A percentile compares a stretch with the other conserved stretches of the same genome.
Conservation (phyloP, 1,140 invertebrate species). For the Pogonomyrmex barbatus region DNA sequence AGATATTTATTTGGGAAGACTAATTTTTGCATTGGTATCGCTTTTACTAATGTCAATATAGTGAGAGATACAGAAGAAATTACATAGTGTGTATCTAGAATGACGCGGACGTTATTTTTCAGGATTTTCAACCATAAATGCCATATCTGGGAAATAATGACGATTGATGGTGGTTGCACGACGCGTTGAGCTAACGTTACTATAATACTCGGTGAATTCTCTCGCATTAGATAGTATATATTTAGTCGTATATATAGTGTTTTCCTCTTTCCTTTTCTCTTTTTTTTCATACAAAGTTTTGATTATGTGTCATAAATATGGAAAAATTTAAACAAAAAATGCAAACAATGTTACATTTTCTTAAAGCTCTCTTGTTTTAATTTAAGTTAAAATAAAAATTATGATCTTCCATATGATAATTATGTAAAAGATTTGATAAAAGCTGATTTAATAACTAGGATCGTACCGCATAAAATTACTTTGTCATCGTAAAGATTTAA, state of each 20-base stretch:
- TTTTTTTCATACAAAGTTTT: not conserved
- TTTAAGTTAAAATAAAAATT: constrained; percentile 5
- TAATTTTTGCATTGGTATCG: constrained; percentile 10
- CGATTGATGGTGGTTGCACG: constrained; percentile 43
- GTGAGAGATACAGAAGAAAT: not conserved
- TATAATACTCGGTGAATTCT: not conserved
- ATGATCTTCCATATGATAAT: not conserved
- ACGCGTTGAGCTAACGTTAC: constrained; percentile 24
- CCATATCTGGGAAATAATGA: constrained; percentile 58
- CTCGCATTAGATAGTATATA: not conserved
- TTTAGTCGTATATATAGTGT: not conserved
- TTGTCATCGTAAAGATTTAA: not conserved
- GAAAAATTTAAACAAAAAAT: not conserved
- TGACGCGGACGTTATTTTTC: constrained; percentile 47
- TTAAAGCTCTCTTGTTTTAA: not conserved
- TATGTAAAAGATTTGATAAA: not conserved
- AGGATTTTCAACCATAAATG: constrained; percentile 54
- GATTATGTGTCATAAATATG: not conserved
- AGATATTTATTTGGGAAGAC: constrained; percentile 16
- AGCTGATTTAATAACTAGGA: not conserved
- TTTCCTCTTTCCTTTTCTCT: not conserved
- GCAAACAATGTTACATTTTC: not conserved
- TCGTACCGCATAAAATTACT: not conserved
- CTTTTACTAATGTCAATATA: constrained; percentile 4
- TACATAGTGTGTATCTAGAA: constrained; percentile 30